Evolutionary conservation across 64 coral and sea anemone genomes (phyloP), one percentile per base, ranked within the genome.

Genomic region (Montipora efflorescens): DNA sequence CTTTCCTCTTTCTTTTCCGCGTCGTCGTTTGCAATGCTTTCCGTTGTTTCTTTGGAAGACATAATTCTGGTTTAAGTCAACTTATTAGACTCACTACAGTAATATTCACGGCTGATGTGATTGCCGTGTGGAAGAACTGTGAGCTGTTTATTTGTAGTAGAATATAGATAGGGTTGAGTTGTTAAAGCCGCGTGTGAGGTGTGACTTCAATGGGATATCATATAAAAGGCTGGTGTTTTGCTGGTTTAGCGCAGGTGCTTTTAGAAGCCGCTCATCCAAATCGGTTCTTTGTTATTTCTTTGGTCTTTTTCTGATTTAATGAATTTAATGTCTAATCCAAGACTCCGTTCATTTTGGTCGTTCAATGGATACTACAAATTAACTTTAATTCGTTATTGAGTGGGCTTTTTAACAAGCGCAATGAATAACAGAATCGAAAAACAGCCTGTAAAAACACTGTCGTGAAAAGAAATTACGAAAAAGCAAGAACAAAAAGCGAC

Each of bases 221-320:
- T 45, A 86, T 86, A 71, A 71, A 71, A 21, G 16, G 13, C 82
- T n/a, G 82, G 82, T 86, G 82, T 62, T 20, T 86, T 71, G 47
- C 82, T 86, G 82, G 82, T 86, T 23, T 69, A 72, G n/a, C 21
- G 82, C 82, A n/a, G 82, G 82, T 86, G 45, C 59, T 28, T 3
- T 10, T 12, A 82, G 28, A 44, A 82, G 25, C 58, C 18, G 45
- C 16, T 13, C 46, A 71, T 13, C 19, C 43, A 68, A 59, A 59
- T 74, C 5, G 23, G 23, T 46, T 36, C 5, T 5, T 50, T 78
- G 15, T 18, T 23, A 5, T 4, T 71, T 6, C 14, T 18, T 36
- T 36, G 36, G 36, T 36, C 1, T 21, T 23, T 7, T 71, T 9
- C 68, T 21, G 4, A 15, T 71, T 57, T 11, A 57, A 57, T 11